Evolutionary conservation across 2,888 invertebrate species (phyloP), one percentile per base, ranked within the genome.

Genomic region (Caenorhabditis sp.): DNA sequence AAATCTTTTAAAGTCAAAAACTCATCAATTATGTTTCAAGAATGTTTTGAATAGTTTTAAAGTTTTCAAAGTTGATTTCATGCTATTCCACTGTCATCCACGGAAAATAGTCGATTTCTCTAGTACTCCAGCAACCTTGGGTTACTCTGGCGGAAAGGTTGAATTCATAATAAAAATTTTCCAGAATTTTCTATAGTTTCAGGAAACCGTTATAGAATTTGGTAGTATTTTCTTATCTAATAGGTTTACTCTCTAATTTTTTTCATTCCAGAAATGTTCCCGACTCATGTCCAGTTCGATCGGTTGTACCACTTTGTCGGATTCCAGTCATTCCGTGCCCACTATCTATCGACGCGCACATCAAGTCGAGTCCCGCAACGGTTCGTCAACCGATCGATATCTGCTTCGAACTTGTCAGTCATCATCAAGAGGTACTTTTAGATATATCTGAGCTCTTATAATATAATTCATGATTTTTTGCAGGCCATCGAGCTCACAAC

Each of bases 241-340:
- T 31, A 10, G 10, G 10, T 7, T 7, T 7, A 31, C 4, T 7
- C 4, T 31, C 31, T 10, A 20, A 54, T 4, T n/a, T 27, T 57
- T 53, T 43, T 43, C 43, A 43, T 72, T 75, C 20, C 75, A 78
- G 78, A 58, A 26, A 57, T 1, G 12, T 27, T 5, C 59, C 70
- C 0, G 53, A 60, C 54, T 12, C 67, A 12, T 64, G 57, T 25
- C 58, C 75, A 4, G 81, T 81, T 31, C 76, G 81, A n/a, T 75
- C 79, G 3, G 71, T 79, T 20, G 64, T 78, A 2, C 72, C 81
- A 20, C 63, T 81, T 7, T 69, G 71, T 36, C 63, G 77, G 4
- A 60, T 77, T 14, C 71, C 75, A 0, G 70, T 79, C 7, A 52
- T 77, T n/a, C 31, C 73, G 20, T 81, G 81, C 53, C 81, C 81